Conservation (phyloP, 2,113 vertebrate species). For the Ophiodon elongatus region DNA sequence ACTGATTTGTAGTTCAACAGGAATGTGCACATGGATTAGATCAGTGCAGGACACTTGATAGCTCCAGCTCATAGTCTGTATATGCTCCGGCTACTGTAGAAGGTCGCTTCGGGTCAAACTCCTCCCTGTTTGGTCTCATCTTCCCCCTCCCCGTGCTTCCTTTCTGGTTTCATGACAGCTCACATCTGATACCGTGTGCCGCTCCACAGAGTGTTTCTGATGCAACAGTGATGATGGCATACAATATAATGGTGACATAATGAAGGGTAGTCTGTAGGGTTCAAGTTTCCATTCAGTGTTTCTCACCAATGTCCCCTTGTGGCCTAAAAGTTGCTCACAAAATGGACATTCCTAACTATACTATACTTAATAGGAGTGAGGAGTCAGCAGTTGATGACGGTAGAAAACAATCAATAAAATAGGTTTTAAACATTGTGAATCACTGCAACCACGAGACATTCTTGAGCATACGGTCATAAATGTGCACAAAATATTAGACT, state of each 20-base stretch:
- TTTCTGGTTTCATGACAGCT: not conserved
- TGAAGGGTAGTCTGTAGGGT: not conserved
- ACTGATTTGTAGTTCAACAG: not conserved
- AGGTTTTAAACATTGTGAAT: too few relatives aligned
- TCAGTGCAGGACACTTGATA: slow-evolving; percentile 19
- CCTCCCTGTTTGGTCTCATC: not conserved
- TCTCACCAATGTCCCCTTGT: not conserved
- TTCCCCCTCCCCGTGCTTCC: not conserved
- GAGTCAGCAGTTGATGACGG: too few relatives aligned
- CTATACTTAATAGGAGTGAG: too few relatives aligned
- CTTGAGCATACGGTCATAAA: not conserved
- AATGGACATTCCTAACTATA: not conserved
- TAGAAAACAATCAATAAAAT: too few relatives aligned
- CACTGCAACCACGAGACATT: too few relatives aligned
- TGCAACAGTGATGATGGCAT: not conserved
- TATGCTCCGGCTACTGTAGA: not conserved
- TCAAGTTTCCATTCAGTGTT: not conserved
- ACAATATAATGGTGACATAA: not conserved
- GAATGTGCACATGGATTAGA: not conserved
- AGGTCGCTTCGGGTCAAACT: slow-evolving; percentile 20
- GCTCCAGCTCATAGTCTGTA: not conserved
- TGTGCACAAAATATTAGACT: too few relatives aligned
- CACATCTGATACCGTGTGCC: not conserved
- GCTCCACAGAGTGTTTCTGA: not conserved
- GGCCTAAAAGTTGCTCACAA: not conserved